A percentile compares a stretch with the other conserved stretches of the same genome.
Evolutionary conservation across 1,140 invertebrate genomes (phyloP).

Genomic region (Lethocerus indicus): DNA sequence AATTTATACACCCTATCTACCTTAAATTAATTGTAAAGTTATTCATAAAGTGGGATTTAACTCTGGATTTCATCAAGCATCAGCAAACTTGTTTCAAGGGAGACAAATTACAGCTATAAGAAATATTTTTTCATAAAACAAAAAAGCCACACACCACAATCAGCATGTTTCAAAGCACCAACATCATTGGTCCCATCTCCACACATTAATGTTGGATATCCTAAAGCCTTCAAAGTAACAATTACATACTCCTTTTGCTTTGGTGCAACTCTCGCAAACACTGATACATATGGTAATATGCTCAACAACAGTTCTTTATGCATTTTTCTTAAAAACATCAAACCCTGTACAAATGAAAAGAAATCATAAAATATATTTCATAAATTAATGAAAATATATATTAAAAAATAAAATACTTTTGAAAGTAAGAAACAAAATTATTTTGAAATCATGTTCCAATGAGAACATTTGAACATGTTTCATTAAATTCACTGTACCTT

Average conservation of each 20-base stretch:
- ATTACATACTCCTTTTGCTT: slow-evolving; percentile 96
- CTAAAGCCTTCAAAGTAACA: slow-evolving; percentile 69
- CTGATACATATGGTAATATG: slow-evolving; percentile 68
- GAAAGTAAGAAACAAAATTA: neutral
- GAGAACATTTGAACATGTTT: too few species aligned
- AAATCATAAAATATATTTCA: neutral
- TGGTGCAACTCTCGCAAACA: slow-evolving; percentile 87
- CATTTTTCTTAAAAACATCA: slow-evolving; percentile 49
- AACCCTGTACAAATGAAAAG: slow-evolving; percentile 35
- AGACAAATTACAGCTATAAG: too few species aligned
- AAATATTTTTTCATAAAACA: slow-evolving; percentile 14
- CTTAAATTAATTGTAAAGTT: too few species aligned
- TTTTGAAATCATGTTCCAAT: neutral
- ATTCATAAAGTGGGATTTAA: too few species aligned
- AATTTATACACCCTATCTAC: too few species aligned
- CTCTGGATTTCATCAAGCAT: too few species aligned
- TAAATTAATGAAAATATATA: neutral
- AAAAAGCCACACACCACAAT: slow-evolving; percentile 52
- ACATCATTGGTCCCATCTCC: slow-evolving; percentile 99
- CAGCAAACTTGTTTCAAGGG: too few species aligned
- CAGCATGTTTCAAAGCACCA: slow-evolving; percentile 97
- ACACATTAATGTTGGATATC: slow-evolving; percentile 92
- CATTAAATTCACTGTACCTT: slow-evolving; percentile 12
- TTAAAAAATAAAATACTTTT: neutral
- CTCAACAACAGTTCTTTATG: slow-evolving; percentile 44